Base-by-base conservation (phyloP, 2,888 invertebrate genomes). In the Pinctada fucata region DNA sequence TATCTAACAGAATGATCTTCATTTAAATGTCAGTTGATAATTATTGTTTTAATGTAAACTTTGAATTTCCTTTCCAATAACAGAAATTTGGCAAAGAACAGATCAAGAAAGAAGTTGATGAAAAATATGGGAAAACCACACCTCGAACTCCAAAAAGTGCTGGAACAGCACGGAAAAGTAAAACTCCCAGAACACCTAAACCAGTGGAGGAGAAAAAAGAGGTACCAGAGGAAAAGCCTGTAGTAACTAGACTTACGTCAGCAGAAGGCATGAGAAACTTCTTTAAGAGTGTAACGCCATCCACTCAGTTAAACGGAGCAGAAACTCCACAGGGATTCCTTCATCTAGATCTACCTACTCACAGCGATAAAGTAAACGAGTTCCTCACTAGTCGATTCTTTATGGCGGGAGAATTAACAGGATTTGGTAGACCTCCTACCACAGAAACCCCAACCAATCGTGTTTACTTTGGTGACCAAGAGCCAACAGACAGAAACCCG, bases 81-180 rank as follows among this genome's bases (percentile, higher is more conserved):
- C 81, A 90, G 90, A 79, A 81, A 69, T 90, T 90, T 86, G 90
- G 90, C 16, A 88, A 86, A 78, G 79, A 79, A 5, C 66, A 79
- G 47, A 76, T 85, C 16, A 84, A 81, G 65, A 76, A 80, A 16
- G 86, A 88, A 65, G 83, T 83, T 2, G 79, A 82, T 48, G 83
- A 85, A 31, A 31, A 31, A 31, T 31, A 31, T 31, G 31, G 31
- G 31, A 31, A 31, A 31, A 31, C 31, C 31, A 31, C 31, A 31
- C 31, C 31, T 31, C 70, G 81, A 16, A 63, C 83, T 3, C 81
- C 77, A 67, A 82, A 79, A 75, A 82, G 80, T 2, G 72, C 72
- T n/a, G 77, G 82, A 6, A 79, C 82, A 13, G 49, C 75, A 8
- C 73, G 78, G 58, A 48, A 58, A 48, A 63, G 74, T 13, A 78